Evolutionary conservation across 2,113 vertebrate genomes (phyloP).

Genomic region (Clarias magur): DNA sequence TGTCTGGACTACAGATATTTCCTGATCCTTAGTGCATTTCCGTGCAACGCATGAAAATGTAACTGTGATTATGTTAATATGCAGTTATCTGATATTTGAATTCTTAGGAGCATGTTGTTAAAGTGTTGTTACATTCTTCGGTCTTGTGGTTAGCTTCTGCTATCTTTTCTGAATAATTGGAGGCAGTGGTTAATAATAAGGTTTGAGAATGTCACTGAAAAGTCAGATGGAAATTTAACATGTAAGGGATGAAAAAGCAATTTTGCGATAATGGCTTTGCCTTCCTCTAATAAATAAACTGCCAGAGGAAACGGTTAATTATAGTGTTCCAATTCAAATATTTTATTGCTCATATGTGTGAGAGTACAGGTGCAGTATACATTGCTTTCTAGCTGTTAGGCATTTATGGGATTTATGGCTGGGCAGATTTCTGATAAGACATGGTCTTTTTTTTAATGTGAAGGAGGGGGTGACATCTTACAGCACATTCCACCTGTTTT

Average conservation of each 20-base stretch:
- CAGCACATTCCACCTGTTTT: neutral
- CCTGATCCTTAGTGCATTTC: slow-evolving; percentile 13
- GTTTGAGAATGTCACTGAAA: neutral
- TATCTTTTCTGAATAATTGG: neutral
- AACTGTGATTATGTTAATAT: slow-evolving; percentile 30
- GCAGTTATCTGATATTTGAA: neutral
- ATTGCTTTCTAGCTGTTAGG: slow-evolving; percentile 54
- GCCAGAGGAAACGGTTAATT: slow-evolving; percentile 36
- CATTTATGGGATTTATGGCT: slow-evolving; percentile 28
- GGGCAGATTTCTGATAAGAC: slow-evolving; percentile 24
- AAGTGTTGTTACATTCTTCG: neutral
- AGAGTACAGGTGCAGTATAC: slow-evolving; percentile 51
- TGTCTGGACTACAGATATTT: slow-evolving; percentile 2
- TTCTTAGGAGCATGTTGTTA: neutral
- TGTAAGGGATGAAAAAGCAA: neutral
- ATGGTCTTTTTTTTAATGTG: neutral
- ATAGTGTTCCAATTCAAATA: slow-evolving; percentile 37
- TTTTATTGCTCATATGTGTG: slow-evolving; percentile 51
- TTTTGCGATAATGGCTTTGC: neutral
- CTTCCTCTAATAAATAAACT: neutral
- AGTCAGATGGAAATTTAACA: neutral
- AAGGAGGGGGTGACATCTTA: neutral
- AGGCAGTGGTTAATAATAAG: neutral
- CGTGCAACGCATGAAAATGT: neutral
- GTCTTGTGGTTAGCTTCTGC: neutral